Base-by-base conservation (phyloP, 1,140 invertebrate genomes). In the Drosophila willistoni region DNA sequence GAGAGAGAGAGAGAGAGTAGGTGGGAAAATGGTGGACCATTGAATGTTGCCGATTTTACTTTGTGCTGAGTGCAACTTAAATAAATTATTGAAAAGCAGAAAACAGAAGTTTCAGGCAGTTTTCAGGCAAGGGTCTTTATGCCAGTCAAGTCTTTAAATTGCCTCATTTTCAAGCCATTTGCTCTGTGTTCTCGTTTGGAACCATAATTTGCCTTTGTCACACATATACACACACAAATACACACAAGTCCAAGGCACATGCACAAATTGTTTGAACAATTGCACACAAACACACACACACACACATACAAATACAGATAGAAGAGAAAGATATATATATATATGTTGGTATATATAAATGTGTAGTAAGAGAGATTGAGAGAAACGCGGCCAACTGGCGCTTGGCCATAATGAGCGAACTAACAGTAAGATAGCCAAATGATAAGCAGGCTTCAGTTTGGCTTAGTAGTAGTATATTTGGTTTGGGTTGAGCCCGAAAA, bases 181-280 rank as follows among this genome's bases (percentile, higher is more conserved):
- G 60, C 42, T 36, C 25, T 47, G 36, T 39, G 36, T 39, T 39
- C 36, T 39, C 36, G 36, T 34, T 56, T 54, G 41, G 54, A 29
- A 36, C 72, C 70, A 79, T 81, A 85, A 85, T 80, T 85, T 81
- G 60, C 61, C 68, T 60, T 79, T 86, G 70, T 78, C 81, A 81
- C 64, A 54, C 54, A 73, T 51, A 62, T 42, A 66, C 34, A 44
- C 59, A 67, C 42, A 55, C 55, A 61, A 44, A 55, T 34, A 56
- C 29, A 73, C 57, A 62, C 62, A 66, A 55, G 62, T n/a, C 13
- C 62, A 5, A 33, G 13, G 12, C 55, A 51, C 56, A 19, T 17
- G 56, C 55, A 55, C 55, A 55, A 42, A 33, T 34, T 57, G 55
- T 57, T 57, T 34, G 55, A 57, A 36, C 55, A 56, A 56, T 56